Percentiles rank a stretch among this genome's conserved stretches.
phyloP scores from a whole-genome alignment of 1,140 invertebrate species.

The Samia ricini region DNA sequence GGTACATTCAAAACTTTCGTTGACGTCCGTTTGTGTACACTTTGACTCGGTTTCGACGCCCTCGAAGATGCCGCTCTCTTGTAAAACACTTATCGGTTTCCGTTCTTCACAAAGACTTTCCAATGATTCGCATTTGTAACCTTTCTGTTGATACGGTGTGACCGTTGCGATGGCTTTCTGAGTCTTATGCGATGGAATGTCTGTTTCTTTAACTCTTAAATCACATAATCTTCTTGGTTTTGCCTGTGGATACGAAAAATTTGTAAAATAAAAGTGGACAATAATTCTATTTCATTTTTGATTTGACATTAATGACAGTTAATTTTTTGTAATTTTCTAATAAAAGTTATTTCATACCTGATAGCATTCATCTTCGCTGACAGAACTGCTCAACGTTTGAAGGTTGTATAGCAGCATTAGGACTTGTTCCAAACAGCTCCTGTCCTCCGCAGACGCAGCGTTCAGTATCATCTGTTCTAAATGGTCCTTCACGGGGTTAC shows the following conservation, averaged over 20 bases:
- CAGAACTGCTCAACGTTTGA: conserved; percentile 75
- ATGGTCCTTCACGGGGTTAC: conserved; percentile 68
- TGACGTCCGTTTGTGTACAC: conserved; percentile 77
- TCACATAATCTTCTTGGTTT: conserved; percentile 69
- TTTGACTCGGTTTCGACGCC: conserved; percentile 70
- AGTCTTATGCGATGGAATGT: conserved; percentile 61
- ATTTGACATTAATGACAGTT: conserved; percentile 10
- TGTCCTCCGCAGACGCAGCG: conserved; percentile 75
- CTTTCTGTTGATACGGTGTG: conserved; percentile 73
- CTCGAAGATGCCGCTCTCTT: conserved; percentile 84
- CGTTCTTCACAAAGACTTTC: conserved; percentile 63
- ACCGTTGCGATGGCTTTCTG: conserved; percentile 75
- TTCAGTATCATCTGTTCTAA: conserved; percentile 71
- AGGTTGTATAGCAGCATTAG: conserved; percentile 78
- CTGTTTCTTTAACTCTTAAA: conserved; percentile 57
- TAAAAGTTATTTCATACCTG: conserved; percentile 43
- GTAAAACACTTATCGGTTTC: conserved; percentile 72
- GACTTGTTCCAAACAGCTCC: conserved; percentile 78
- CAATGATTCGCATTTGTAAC: conserved; percentile 62
- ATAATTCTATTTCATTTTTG: conserved; percentile 6
- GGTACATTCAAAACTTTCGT: conserved; percentile 68
- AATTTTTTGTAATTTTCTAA: neutral
- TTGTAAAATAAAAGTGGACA: conserved; percentile 21
- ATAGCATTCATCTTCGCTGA: conserved; percentile 74
- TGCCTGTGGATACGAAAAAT: conserved; percentile 42